Evolutionary conservation across 2,797 vertebrate genomes (phyloP), one percentile per base, ranked within the genome.

Genomic region (Chaenodraco wilsoni): DNA sequence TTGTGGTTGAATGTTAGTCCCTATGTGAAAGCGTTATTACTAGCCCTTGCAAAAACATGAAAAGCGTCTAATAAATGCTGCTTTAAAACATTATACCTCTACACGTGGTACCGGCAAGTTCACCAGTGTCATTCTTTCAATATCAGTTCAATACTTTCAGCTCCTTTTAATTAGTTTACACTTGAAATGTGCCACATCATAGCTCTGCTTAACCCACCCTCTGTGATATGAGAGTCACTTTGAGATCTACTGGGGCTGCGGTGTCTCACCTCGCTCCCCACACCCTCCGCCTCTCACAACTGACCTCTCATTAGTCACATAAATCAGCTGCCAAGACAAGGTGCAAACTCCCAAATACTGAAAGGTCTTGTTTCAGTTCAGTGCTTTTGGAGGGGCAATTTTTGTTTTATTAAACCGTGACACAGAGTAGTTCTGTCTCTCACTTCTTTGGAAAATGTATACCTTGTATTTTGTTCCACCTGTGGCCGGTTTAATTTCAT

Each of bases 241-340:
- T 7, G 15, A 65, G 61, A 67, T 76, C 57, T 15, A 33, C 27
- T 4, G n/a, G 17, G 48, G 40, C 27, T 45, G 37, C 9, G 52
- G 66, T 55, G 0, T 73, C 45, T 51, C 67, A 46, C 63, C 67
- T 74, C 40, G 5, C 40, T 33, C 54, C 50, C 58, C 67, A 17
- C 31, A 46, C n/a, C 40, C 43, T 43, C 65, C 48, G 69, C 68
- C 51, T 62, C 55, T 37, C 31, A 72, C 27, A 14, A 44, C 74
- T 55, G 69, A 83, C 77, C 81, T 69, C 80, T 76, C 84, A 78
- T 85, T 79, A 78, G 85, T 88, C 82, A 78, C 64, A 64, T 70
- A 57, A 77, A 83, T 83, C 65, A 84, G 74, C 69, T 3, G 43
- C 73, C 72, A 57, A 37, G n/a, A 66, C 5, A 14, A 57, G 27